phyloP scores from a whole-genome alignment of 2,888 invertebrate genomes.

The Corythucha ciliata region DNA sequence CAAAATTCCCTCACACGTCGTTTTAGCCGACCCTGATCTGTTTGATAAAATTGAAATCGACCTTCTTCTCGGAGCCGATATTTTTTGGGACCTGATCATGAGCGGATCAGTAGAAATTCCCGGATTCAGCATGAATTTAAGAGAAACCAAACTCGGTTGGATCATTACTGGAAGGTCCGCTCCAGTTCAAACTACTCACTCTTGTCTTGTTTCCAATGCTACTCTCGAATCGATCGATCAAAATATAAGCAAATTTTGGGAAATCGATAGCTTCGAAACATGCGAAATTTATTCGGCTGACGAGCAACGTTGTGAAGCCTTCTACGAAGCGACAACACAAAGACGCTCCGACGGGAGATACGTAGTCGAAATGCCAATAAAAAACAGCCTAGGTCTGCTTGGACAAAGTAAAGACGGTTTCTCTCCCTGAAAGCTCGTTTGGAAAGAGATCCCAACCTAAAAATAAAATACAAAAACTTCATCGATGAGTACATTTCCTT shows the following conservation, averaged over 20 bases:
- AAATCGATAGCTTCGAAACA: conserved; percentile 3
- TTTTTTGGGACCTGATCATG: conserved; percentile 28
- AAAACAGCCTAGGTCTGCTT: too few species aligned
- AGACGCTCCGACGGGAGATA: conserved; percentile 10
- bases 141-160: conserved; percentile 31
- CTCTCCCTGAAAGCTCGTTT: conserved; percentile 10
- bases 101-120: conserved; percentile 16
- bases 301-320: conserved; percentile 9
- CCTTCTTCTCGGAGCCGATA: conserved; percentile 29
- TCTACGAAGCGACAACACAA: not conserved
- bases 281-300: conserved; percentile 1
- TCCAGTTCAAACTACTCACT: conserved; percentile 3
- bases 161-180: conserved; percentile 21
- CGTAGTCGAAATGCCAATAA: conserved; percentile 17
- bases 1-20: conserved; percentile 28
- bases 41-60: conserved; percentile 28
- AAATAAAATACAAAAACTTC: conserved; percentile 19
- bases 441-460: not conserved
- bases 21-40: conserved; percentile 31
- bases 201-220: not conserved
- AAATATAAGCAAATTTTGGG: conserved; percentile 19
- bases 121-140: conserved; percentile 13
- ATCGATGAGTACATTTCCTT: conserved; percentile 25
- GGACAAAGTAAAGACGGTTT: too few species aligned
- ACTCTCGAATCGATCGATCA: conserved; percentile 12